Evolutionary conservation across 2,113 vertebrate species (phyloP).

Genomic region (Sturnus vulgaris): DNA sequence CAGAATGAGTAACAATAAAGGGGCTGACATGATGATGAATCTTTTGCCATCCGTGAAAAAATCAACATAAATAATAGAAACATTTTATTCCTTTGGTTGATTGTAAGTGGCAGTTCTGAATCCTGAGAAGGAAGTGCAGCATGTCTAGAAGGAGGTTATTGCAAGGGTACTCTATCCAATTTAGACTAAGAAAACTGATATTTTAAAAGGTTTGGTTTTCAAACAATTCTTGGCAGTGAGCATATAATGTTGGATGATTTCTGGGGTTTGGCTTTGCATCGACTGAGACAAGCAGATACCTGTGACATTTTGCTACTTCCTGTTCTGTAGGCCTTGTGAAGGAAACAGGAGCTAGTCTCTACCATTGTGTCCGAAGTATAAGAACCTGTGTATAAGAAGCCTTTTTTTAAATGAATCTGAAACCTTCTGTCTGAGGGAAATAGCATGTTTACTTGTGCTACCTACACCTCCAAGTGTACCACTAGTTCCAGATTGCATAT

Average conservation of each 20-base stretch:
- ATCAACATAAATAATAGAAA: background rate
- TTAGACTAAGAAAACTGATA: background rate
- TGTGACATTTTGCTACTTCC: background rate
- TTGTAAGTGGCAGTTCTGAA: background rate
- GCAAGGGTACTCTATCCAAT: background rate
- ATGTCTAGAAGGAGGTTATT: background rate
- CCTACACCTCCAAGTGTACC: background rate
- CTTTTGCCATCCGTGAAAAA: background rate
- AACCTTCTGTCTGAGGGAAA: background rate
- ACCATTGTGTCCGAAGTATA: background rate
- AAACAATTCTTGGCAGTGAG: background rate
- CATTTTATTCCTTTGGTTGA: background rate
- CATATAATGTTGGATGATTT: background rate
- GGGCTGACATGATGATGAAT: background rate
- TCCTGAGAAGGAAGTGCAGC: background rate
- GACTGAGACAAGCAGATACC: background rate
- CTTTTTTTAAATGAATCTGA: background rate
- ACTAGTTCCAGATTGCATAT: background rate
- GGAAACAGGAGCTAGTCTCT: background rate
- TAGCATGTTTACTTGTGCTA: background rate
- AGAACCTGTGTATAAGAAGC: background rate
- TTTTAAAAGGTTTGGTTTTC: background rate
- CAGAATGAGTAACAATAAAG: background rate
- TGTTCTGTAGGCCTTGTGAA: background rate
- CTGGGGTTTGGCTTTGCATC: fast-evolving